phyloP scores from a whole-genome alignment of 2,797 vertebrate genomes.

The Loriculus beryllinus region DNA sequence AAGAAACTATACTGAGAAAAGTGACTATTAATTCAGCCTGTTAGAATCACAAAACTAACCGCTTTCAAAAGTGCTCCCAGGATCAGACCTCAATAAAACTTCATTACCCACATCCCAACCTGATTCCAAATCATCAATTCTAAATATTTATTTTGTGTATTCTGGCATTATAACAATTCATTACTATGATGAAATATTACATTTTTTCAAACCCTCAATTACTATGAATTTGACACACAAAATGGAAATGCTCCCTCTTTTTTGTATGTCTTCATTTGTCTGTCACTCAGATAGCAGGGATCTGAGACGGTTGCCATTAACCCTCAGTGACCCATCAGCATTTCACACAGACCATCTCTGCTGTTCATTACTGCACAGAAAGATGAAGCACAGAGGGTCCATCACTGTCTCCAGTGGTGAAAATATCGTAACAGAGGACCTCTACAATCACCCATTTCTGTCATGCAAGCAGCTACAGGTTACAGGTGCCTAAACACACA shows the following conservation, averaged over 20 bases:
- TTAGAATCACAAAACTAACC: neutral
- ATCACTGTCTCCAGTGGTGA: neutral
- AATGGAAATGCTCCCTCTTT: neutral
- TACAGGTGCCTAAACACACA: neutral
- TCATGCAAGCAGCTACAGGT: neutral
- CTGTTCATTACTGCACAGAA: neutral
- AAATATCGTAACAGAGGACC: neutral
- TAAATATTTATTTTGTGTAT: neutral
- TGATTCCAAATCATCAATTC: neutral
- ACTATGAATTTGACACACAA: neutral
- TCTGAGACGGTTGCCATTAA: neutral
- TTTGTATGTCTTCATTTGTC: neutral
- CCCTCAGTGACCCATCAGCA: rapidly evolving
- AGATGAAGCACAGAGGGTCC: neutral
- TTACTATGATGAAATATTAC: neutral
- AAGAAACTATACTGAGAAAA: neutral
- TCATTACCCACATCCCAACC: neutral
- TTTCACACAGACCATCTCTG: neutral
- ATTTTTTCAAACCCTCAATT: neutral
- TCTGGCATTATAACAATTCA: neutral
- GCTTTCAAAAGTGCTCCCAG: neutral
- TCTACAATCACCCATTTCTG: neutral
- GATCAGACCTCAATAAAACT: neutral
- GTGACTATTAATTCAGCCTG: neutral
- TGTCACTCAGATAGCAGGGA: neutral